Conservation (phyloP, 2,113 vertebrate genomes). For the Monopterus albus region DNA sequence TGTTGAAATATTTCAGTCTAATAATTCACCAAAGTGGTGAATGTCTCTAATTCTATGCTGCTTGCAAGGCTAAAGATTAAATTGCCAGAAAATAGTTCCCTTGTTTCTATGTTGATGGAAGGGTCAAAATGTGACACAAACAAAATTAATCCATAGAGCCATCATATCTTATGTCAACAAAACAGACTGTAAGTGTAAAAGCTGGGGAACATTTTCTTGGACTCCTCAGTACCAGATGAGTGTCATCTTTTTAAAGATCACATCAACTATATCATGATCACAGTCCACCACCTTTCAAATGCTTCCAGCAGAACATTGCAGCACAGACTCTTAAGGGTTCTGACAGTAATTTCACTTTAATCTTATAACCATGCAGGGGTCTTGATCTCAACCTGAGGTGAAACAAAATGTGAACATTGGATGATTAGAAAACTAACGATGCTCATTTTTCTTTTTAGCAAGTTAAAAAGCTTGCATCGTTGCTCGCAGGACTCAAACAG, state of each 20-base stretch:
- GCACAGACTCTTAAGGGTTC: neutral
- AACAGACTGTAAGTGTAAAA: too few relatives aligned
- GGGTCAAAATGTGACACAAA: too few relatives aligned
- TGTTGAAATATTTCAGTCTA: neutral
- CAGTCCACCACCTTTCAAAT: neutral
- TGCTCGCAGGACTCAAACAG: too few relatives aligned
- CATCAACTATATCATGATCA: too few relatives aligned
- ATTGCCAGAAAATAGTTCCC: too few relatives aligned
- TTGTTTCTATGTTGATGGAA: too few relatives aligned
- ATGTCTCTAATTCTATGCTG: too few relatives aligned
- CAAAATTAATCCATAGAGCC: neutral
- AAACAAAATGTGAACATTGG: neutral
- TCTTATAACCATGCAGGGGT: neutral
- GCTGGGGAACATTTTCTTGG: neutral
- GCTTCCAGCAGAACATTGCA: neutral
- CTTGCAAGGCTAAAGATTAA: too few relatives aligned
- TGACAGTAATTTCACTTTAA: neutral
- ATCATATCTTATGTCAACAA: neutral
- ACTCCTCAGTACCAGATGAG: neutral
- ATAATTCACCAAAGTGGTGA: too few relatives aligned
- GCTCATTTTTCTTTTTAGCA: neutral
- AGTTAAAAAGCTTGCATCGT: too few relatives aligned
- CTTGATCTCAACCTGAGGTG: neutral
- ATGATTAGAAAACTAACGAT: conserved; percentile 2
- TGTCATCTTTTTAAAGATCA: too few relatives aligned